Conservation (phyloP, 2,888 invertebrate genomes). For the Trichopoda pennipes region DNA sequence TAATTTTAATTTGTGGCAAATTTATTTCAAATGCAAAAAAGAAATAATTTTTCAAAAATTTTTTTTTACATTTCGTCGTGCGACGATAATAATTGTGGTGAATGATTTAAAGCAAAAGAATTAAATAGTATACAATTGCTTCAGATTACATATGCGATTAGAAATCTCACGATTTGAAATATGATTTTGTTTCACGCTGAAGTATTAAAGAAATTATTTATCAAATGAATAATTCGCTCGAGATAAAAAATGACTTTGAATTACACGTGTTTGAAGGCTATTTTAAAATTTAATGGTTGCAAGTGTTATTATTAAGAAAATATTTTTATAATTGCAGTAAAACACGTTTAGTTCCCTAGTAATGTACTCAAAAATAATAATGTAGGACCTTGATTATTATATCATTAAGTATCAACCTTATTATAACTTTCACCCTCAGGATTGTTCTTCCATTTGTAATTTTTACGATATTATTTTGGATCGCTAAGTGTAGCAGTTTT, state of each 20-base stretch:
- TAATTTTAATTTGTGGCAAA: conserved; percentile 56
- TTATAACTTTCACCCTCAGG: too few relatives aligned
- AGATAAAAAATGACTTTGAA: conserved; percentile 12
- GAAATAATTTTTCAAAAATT: neutral
- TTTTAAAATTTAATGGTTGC: too few relatives aligned
- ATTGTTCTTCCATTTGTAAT: too few relatives aligned
- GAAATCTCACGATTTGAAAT: conserved; percentile 25
- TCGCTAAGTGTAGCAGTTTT: too few relatives aligned
- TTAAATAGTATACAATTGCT: conserved; percentile 14
- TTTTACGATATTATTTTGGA: too few relatives aligned
- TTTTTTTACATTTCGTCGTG: neutral
- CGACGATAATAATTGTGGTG: conserved; percentile 45
- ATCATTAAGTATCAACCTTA: too few relatives aligned
- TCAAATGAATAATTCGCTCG: neutral
- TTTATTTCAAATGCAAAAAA: conserved; percentile 46
- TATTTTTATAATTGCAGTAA: too few relatives aligned
- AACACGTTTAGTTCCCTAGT: too few relatives aligned
- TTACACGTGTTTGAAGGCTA: conserved; percentile 36
- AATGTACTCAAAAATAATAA: too few relatives aligned
- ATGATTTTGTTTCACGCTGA: conserved; percentile 12
- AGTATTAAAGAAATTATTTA: conserved; percentile 14
- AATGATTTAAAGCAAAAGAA: conserved; percentile 25
- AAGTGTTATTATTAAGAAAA: too few relatives aligned
- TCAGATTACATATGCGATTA: conserved; percentile 27
- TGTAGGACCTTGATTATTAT: too few relatives aligned